phyloP scores from a whole-genome alignment of 2,888 invertebrate species.

The Liopterus haemorrhoidalis region DNA sequence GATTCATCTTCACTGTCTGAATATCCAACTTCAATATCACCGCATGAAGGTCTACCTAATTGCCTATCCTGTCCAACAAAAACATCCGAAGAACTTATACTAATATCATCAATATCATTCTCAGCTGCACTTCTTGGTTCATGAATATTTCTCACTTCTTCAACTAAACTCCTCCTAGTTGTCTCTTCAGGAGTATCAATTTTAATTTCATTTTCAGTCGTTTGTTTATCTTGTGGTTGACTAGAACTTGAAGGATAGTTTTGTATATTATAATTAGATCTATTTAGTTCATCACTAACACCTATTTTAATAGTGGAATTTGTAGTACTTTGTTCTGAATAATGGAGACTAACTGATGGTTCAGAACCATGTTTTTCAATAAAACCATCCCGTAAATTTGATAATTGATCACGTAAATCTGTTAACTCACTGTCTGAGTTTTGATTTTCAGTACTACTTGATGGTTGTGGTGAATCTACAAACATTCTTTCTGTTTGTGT shows the following conservation, averaged over 20 bases:
- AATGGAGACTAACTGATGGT: slow-evolving; percentile 57
- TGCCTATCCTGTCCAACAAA: too few relatives aligned
- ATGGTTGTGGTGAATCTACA: slow-evolving; percentile 7
- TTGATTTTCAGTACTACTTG: slow-evolving; percentile 6
- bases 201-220: background rate
- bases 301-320: slow-evolving; percentile 54
- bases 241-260: slow-evolving; percentile 8
- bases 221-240: background rate
- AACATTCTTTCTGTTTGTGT: background rate
- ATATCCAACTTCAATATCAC: slow-evolving; percentile 42
- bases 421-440: slow-evolving; percentile 5
- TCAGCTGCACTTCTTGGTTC: slow-evolving; percentile 23
- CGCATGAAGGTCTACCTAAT: too few relatives aligned
- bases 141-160: too few relatives aligned
- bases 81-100: too few relatives aligned
- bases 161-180: slow-evolving; percentile 31
- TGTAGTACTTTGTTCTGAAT: slow-evolving; percentile 58
- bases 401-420: slow-evolving; percentile 16
- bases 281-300: slow-evolving; percentile 46
- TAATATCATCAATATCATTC: too few relatives aligned
- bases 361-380: slow-evolving; percentile 52
- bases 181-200: too few relatives aligned
- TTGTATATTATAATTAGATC: slow-evolving; percentile 42
- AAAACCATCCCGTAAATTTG: slow-evolving; percentile 51
- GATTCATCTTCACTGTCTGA: slow-evolving; percentile 35